Base-by-base conservation (phyloP, 2,797 vertebrate species). In the Oceanodroma leucorhoa region DNA sequence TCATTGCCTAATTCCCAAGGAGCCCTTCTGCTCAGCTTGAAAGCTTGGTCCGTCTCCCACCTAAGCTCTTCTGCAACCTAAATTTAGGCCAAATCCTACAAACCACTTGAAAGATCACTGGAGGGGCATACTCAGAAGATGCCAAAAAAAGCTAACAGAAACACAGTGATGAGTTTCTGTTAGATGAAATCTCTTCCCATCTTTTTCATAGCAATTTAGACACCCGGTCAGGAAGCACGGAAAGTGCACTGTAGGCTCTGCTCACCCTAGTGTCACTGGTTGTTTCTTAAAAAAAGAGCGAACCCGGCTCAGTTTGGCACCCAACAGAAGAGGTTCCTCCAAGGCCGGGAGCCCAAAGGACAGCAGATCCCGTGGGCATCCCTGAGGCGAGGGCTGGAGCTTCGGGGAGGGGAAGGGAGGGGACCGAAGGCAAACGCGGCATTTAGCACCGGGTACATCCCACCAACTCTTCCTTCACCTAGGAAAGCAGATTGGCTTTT, bases 1-100 rank as follows among this genome's bases (percentile, higher is more conserved):
- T 8, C 38, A 43, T 0, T 46, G 46, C 78, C 58, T 80, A 20
- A 67, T 53, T 34, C n/a, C 23, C 0, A 0, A 55, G 32, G 30
- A 11, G 10, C n/a, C 24, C 53, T 71, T 72, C 54, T 46, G 64
- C n/a, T 79, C 60, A 24, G 38, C 48, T 38, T 34, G 34, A 64
- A 43, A 89, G 27, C 61, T 55, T 62, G n/a, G 6, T 69, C 2
- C 1, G 53, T 51, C 29, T 90, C 73, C 65, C 34, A 83, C 41
- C 41, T 67, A 60, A 86, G 50, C 34, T 46, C 38, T 53, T 54
- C 83, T 40, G 27, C 73, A 83, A 29, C 29, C 38, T 24, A 46
- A 17, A 50, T 65, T 78, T 34, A 71, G 61, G 61, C 17, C 50
- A 88, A 72, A 61, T 61, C 65, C 69, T 75, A 12, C 29, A 38